These are phyloP conservation scores for Pristis pectinata DNA, from an alignment of 2,797 vertebrate species.

Conservation along the genomic window DNA sequence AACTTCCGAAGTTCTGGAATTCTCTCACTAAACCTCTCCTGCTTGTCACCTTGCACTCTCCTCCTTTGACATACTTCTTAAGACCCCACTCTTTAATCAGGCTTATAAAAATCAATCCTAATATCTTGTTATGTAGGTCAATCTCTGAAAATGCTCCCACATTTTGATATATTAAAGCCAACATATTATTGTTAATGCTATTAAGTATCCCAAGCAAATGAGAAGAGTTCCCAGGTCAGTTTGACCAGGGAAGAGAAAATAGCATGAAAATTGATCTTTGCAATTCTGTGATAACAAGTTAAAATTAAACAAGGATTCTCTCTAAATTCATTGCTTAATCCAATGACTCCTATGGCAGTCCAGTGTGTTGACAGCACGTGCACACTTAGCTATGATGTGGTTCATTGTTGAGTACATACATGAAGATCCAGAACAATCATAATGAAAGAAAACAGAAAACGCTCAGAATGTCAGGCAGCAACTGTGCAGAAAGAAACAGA, in stretches of 20 bases:
- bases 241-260: background rate
- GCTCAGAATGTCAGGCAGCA: no score
- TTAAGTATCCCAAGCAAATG: background rate
- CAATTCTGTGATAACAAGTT: background rate
- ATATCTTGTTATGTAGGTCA: background rate
- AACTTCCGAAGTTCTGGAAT: no score
- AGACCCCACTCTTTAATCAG: no score
- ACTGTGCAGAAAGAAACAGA: no score
- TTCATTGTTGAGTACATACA: no score
- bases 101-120: no score
- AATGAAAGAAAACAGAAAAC: no score
- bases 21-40: no score
- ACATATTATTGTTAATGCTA: background rate
- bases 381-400: no score
- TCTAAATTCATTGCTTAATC: background rate
- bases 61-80: no score
- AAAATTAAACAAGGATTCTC: background rate
- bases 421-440: background rate
- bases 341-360: background rate
- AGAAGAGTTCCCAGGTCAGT: background rate
- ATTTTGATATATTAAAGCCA: background rate
- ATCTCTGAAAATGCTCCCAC: background rate
- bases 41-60: no score
- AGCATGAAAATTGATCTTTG: background rate
- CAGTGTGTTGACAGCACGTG: background rate